Evolutionary conservation across 1,140 invertebrate genomes (phyloP), one percentile per base, ranked within the genome.

Genomic region (Scaptomyza pallida): DNA sequence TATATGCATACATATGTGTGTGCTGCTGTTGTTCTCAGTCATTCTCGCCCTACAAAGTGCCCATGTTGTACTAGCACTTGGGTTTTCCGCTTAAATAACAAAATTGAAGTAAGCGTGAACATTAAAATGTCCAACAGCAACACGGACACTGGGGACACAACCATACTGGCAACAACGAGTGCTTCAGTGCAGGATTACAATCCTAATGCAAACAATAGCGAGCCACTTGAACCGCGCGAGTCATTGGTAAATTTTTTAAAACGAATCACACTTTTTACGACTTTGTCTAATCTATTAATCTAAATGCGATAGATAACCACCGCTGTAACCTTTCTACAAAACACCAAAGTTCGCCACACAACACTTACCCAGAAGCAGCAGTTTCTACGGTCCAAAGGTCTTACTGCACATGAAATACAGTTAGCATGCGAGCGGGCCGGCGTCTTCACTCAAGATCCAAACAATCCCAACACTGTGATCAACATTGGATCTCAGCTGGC

Each of bases 301-400:
- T 43, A 54, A 37, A 44, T 30, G 9, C 15, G n/a, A 5, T 91
- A 96, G 96, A 94, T 98, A 56, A 94, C 94, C 60, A 97, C 96
- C 21, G 97, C 97, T 30, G 94, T 97, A 8, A 96, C 96, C 79
- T 98, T 98, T 92, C 91, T 98, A 33, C 94, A 95, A 90, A 97
- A 97, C 92, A 95, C 95, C 26, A 96, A 95, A 91, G 96, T 98
- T 3, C 93, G 94, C 41, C 91, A 93, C 56, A 96, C 95, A 89
- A 94, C 96, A 0, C 78, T 96, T 33, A 92, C 94, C 47, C 94
- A 96, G 77, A 97, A 96, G 85, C 94, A 96, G 88, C 93, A 94
- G 70, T 98, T 98, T 92, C 92, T 98, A 4, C 93, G 94, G 74
- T 94, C 93, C 65, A 97, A 97, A 92, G 97, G 97, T 56, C 91